Conservation (phyloP, 2,797 vertebrate genomes). For the Nothura maculosa region DNA sequence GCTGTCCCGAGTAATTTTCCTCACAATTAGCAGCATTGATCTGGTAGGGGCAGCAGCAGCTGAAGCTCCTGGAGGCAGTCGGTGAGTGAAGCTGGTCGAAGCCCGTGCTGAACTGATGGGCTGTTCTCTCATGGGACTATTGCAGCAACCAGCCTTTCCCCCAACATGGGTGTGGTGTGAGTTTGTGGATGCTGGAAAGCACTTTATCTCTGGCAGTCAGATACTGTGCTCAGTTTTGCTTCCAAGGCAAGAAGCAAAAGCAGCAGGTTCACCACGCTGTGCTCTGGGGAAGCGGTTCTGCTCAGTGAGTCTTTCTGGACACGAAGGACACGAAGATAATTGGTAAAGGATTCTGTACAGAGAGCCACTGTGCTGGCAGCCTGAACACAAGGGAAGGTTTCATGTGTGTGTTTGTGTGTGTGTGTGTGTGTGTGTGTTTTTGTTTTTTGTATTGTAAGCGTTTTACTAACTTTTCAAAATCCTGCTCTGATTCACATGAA, state of each 20-base stretch:
- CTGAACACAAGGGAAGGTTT: neutral
- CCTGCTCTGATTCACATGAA: neutral
- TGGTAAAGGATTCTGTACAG: neutral
- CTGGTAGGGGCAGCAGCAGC: slow-evolving; percentile 25
- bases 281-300: neutral
- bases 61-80: slow-evolving; percentile 44
- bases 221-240: neutral
- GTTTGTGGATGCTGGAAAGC: neutral
- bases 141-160: neutral
- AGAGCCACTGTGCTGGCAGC: neutral
- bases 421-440: no score
- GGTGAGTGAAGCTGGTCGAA: neutral
- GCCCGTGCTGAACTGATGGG: neutral
- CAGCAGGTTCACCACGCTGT: neutral
- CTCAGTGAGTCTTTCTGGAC: neutral
- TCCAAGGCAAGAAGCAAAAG: neutral
- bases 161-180: neutral
- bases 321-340: neutral
- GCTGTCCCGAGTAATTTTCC: slow-evolving; percentile 59
- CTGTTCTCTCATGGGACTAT: neutral
- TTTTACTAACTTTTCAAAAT: neutral
- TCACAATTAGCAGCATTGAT: slow-evolving; percentile 70
- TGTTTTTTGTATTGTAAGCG: no score
- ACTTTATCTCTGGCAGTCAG: neutral
- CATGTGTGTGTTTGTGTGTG: no score